Evolutionary conservation across 2,888 invertebrate species (phyloP), one percentile per base, ranked within the genome.

Genomic region (Aelia acuminata): DNA sequence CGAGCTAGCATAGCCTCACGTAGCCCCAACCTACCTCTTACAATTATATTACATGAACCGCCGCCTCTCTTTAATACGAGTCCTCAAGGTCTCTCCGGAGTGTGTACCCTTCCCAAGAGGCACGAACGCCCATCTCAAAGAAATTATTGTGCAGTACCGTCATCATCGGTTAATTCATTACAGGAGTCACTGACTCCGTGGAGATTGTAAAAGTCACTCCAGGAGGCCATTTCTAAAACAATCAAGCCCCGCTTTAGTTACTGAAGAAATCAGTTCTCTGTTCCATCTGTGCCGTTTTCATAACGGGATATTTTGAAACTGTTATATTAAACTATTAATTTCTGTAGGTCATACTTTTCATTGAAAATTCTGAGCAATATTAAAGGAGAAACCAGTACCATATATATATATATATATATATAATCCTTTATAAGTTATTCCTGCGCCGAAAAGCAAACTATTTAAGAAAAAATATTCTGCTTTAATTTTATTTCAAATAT

Each of bases 51-150:
- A 43, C 80, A 80, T 43, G 43, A 80, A 80, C 39, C 43, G 13
- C 80, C 80, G 80, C 80, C 80, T 80, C 80, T 80, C 80, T 80
- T 80, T 80, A 80, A 80, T 80, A 80, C 80, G 63, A 70, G 63
- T 70, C 43, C 80, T 80, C 80, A 80, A 43, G 39, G 80, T 39
- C 75, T 20, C 75, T 20, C 13, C 5, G n/a, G 75, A 75, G 75
- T 80, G 80, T 80, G 80, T 80, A 80, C 47, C n/a, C 4, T 43
- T n/a, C 10, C 20, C 10, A 3, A 13, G 43, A 43, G 43, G 80
- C 80, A 80, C 80, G 80, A 80, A n/a, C 80, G 0, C 11, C 80
- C 39, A 80, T 80, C n/a, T 80, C 80, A 13, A 43, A 22, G 43
- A 80, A 80, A 43, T 80, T 80, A 80, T 80, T 80, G 80, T 80